Evolutionary conservation across 2,113 vertebrate species (phyloP), one percentile per base, ranked within the genome.

Genomic region (Mystacornis crossleyi): DNA sequence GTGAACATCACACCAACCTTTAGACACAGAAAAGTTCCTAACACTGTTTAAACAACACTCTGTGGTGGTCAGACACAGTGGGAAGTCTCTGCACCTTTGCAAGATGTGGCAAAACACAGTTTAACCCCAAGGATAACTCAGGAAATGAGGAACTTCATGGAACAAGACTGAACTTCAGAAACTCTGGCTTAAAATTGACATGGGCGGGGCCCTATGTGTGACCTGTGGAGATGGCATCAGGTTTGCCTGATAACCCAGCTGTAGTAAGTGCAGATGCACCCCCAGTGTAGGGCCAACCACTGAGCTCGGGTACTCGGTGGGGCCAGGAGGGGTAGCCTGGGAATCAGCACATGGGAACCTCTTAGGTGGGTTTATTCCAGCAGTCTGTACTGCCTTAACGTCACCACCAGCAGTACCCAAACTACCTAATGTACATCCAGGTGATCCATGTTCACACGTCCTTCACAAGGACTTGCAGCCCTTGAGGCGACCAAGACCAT

Each of bases 261-360:
- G 60, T 29, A 54, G 19, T 7, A 20, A 42, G 10, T 6, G 18
- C 11, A 12, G 60, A 19, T 18, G 18, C 12, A 61, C 2, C 4
- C 36, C 19, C 25, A 64, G 18, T 18, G 25, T 10, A 80, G 28
- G 2, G 1, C 29, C 31, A 78, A 8, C 4, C 48, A 77, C 31
- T 1, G 5, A 81, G 16, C 25, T 61, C 34, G 45, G 58, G 42
- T 24, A 29, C 18, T 57, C 1, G 0, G 1, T 29, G n/a, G 2
- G 9, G 3, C 5, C 33, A 42, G 38, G 14, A 78, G 19, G 3
- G 9, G 5, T 17, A 70, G 31, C 16, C 64, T 69, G 54, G 43
- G 47, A 89, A 64, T 51, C 40, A 73, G 66, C 19, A 34, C 33
- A 34, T 1, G 0, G 21, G 16, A 74, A 38, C 19, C 25, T 55